Evolutionary conservation across 2,888 invertebrate genomes (phyloP).

Genomic region (Serrognathus titanus): DNA sequence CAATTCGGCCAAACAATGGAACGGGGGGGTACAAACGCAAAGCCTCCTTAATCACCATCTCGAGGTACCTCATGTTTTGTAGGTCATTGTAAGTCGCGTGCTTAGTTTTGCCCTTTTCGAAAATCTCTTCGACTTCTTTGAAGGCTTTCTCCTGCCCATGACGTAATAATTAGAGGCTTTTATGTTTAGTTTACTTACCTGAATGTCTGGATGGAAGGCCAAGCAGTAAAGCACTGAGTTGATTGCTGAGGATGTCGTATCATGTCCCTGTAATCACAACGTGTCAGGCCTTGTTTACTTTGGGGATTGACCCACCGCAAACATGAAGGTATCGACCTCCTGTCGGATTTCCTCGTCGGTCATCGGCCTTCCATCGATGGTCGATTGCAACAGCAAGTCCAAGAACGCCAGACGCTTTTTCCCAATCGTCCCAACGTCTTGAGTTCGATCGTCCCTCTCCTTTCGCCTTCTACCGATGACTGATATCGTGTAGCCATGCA

Average conservation of each 20-base stretch:
- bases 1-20: too few relatives aligned
- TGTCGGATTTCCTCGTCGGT: conserved; percentile 57
- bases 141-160: too few relatives aligned
- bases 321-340: conserved; percentile 26
- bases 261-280: conserved; percentile 24
- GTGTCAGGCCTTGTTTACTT: background rate
- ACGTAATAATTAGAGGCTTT: too few relatives aligned
- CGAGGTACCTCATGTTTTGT: too few relatives aligned
- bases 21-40: too few relatives aligned
- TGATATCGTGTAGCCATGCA: conserved; percentile 55
- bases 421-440: background rate
- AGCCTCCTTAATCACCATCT: too few relatives aligned
- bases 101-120: too few relatives aligned
- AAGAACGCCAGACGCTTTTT: conserved; percentile 23
- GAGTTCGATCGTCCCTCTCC: background rate
- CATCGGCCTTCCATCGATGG: conserved; percentile 48
- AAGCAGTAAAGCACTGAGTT: conserved; percentile 22
- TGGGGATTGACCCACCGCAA: conserved; percentile 15
- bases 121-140: too few relatives aligned
- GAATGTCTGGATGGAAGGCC: conserved; percentile 23
- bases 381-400: conserved; percentile 20
- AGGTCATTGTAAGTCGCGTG: too few relatives aligned
- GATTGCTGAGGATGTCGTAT: conserved; percentile 27
- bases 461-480: conserved; percentile 53
- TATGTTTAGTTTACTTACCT: too few relatives aligned